Conservation (phyloP, 2,888 invertebrate genomes). For the Yponomeuta evonymella region DNA sequence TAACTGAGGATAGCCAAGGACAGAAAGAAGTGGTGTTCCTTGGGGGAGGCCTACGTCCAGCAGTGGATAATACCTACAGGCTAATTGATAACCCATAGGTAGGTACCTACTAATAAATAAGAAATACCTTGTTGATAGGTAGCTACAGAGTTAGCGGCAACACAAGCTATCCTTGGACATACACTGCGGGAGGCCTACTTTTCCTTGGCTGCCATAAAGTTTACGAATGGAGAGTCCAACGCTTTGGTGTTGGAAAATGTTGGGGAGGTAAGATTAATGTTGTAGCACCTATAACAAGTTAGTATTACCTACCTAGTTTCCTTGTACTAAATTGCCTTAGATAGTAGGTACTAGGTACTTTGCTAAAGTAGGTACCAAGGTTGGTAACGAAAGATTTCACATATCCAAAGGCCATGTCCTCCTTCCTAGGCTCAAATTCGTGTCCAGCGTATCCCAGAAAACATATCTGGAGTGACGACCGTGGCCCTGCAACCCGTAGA, state of each 20-base stretch:
- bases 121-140: not conserved
- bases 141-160: conserved; percentile 46
- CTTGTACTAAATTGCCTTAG: too few relatives aligned
- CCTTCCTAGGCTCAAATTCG: conserved; percentile 56
- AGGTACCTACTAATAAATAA: conserved; percentile 17
- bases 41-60: too few relatives aligned
- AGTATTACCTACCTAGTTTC: too few relatives aligned
- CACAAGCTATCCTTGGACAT: conserved; percentile 55
- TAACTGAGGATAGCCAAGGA: too few relatives aligned
- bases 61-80: too few relatives aligned
- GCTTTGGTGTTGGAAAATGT: conserved; percentile 65
- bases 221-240: conserved; percentile 66
- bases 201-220: conserved; percentile 62
- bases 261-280: conserved; percentile 44
- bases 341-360: too few relatives aligned
- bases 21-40: too few relatives aligned
- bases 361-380: not conserved
- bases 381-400: not conserved
- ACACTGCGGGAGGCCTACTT: conserved; percentile 62
- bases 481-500: conserved; percentile 54
- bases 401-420: not conserved
- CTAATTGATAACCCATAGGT: not conserved
- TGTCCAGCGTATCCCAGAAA: conserved; percentile 54
- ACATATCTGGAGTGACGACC: conserved; percentile 62
- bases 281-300: too few relatives aligned